phyloP scores from a whole-genome alignment of 2,797 vertebrate genomes.

The Scarus forsteni region DNA sequence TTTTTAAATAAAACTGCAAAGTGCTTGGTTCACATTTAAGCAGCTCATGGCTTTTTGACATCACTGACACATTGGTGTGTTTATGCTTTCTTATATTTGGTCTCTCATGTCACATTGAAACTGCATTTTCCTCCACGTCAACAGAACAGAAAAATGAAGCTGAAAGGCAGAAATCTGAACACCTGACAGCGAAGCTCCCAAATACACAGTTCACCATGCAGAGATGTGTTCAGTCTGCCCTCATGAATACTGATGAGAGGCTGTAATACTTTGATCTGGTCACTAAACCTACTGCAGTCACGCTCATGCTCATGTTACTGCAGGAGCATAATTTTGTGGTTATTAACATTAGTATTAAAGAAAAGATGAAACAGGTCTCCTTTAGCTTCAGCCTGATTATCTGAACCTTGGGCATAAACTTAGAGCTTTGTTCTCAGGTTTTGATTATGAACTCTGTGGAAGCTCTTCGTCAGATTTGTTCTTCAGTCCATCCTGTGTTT shows the following conservation, averaged over 20 bases:
- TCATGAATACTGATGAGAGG: constrained; percentile 44
- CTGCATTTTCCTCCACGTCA: constrained; percentile 54
- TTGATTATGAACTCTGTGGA: too few species aligned
- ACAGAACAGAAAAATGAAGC: constrained; percentile 38
- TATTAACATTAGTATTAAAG: constrained; percentile 1
- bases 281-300: constrained; percentile 36
- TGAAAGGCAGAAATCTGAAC: constrained; percentile 40
- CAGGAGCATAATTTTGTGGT: constrained; percentile 11
- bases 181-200: constrained; percentile 40
- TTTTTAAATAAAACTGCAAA: background rate
- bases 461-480: too few species aligned
- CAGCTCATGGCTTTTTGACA: constrained; percentile 12
- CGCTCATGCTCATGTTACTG: constrained; percentile 15
- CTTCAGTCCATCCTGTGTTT: too few species aligned
- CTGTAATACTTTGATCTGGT: constrained; percentile 12
- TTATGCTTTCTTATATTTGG: constrained; percentile 13
- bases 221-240: constrained; percentile 26
- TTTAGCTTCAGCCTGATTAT: background rate
- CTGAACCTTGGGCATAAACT: background rate
- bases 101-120: constrained; percentile 45
- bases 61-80: constrained; percentile 11
- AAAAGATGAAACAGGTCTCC: background rate
- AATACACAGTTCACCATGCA: constrained; percentile 26
- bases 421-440: background rate
- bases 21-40: background rate